These are phyloP conservation scores for Diglossa cyanea DNA, from an alignment of 2,797 vertebrate genomes.

Conservation along the genomic window DNA sequence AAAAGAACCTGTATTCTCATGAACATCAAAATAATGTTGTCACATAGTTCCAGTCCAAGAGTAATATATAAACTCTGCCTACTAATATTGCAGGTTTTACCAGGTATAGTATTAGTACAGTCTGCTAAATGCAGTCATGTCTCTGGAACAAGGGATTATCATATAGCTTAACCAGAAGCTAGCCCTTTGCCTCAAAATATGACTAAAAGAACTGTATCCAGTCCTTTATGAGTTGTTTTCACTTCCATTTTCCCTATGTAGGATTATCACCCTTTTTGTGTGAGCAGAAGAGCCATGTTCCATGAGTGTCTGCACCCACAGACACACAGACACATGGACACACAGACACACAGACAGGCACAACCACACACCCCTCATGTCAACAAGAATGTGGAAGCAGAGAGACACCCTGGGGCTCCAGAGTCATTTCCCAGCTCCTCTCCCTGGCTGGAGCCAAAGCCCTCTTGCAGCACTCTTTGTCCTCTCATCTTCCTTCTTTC, in stretches of 20 bases:
- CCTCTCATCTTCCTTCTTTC: neutral
- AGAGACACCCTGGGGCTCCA: too few relatives aligned
- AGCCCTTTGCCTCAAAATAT: neutral
- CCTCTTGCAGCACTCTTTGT: neutral
- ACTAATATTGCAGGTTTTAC: neutral
- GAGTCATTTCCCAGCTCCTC: neutral
- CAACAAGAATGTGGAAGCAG: neutral
- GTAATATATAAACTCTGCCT: neutral
- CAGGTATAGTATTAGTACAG: neutral
- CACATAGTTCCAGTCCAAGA: neutral
- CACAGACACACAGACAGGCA: neutral
- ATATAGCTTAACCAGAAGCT: neutral
- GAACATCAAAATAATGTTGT: neutral
- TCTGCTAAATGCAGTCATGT: neutral
- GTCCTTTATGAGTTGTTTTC: neutral
- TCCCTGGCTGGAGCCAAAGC: neutral
- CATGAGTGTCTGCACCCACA: neutral
- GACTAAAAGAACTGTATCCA: neutral
- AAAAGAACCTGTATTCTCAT: neutral
- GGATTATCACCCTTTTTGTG: neutral
- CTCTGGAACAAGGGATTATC: neutral
- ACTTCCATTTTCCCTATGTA: neutral
- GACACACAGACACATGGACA: neutral
- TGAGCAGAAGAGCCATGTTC: neutral
- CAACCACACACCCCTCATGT: too few relatives aligned